Evolutionary conservation across 2,797 vertebrate genomes (phyloP).

Genomic region (Enteromius fasciolatus): DNA sequence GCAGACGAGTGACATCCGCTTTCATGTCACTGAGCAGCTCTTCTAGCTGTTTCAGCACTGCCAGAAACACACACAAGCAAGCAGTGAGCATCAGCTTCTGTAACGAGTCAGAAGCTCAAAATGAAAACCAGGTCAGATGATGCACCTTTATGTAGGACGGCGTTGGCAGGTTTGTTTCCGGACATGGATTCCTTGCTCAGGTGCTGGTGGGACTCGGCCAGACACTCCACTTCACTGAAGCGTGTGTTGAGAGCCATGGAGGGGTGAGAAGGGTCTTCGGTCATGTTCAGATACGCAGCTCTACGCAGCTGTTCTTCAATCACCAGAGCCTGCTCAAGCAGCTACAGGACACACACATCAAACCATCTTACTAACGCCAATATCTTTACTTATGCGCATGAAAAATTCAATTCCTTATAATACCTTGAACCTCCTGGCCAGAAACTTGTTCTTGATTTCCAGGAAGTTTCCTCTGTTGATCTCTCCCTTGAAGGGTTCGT

Average conservation of each 20-base stretch:
- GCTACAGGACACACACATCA: constrained; percentile 67
- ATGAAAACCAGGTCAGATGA: background rate
- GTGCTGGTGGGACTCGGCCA: constrained; percentile 97
- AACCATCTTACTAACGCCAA: background rate
- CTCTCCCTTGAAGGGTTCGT: constrained; percentile 97
- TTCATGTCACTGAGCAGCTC: constrained; percentile 99
- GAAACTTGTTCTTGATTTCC: constrained; percentile 99
- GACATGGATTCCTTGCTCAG: constrained; percentile 98
- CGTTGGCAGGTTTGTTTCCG: constrained; percentile 96
- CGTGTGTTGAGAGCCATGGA: constrained; percentile 97
- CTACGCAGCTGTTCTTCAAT: constrained; percentile 96
- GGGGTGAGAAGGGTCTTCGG: constrained; percentile 95
- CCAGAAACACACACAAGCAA: constrained; percentile 12
- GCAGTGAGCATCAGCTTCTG: background rate
- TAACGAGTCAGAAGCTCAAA: background rate
- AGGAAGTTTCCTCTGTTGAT: constrained; percentile 98
- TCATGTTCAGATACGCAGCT: constrained; percentile 98
- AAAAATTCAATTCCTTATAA: background rate
- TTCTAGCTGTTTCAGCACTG: constrained; percentile 97
- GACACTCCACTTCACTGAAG: constrained; percentile 95
- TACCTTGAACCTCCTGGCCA: constrained; percentile 97
- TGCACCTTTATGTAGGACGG: constrained; percentile 97
- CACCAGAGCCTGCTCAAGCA: constrained; percentile 95
- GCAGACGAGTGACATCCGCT: constrained; percentile 95
- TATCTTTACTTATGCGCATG: background rate